Conservation (phyloP, 2,888 invertebrate species). For the Noctua janthina region DNA sequence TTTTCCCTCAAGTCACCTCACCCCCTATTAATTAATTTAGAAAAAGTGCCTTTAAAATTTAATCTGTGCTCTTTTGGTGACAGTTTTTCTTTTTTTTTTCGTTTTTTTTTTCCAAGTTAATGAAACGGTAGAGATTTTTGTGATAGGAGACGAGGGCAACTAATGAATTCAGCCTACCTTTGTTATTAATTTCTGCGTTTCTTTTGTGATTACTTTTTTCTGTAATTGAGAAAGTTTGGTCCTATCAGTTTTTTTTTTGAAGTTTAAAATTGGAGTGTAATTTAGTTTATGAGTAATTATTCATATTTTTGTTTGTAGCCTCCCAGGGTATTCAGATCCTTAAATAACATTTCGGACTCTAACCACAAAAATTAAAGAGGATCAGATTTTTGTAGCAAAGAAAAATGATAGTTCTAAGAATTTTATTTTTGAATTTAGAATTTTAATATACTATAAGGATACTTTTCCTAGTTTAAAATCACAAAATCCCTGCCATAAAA, state of each 20-base stretch:
- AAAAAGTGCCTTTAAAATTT: conserved; percentile 88
- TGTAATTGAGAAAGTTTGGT: conserved; percentile 67
- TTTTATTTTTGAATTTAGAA: neutral
- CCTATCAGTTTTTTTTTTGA: conserved; percentile 27
- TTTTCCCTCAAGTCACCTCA: conserved; percentile 84
- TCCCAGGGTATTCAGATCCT: neutral
- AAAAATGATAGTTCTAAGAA: neutral
- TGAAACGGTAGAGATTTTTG: conserved; percentile 87
- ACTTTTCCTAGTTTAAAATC: neutral
- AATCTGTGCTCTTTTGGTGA: conserved; percentile 86
- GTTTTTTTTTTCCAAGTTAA: conserved; percentile 75
- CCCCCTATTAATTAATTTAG: conserved; percentile 87
- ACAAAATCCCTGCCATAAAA: neutral
- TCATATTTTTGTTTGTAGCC: neutral
- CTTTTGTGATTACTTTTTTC: conserved; percentile 63
- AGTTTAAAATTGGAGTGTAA: conserved; percentile 38
- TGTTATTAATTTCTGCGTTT: conserved; percentile 74
- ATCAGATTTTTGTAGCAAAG: neutral
- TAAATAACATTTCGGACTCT: neutral
- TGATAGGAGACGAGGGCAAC: conserved; percentile 78
- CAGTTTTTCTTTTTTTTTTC: conserved; percentile 77
- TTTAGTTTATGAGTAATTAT: conserved; percentile 31
- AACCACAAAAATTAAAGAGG: neutral
- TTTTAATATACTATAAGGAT: too few relatives aligned
- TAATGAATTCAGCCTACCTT: conserved; percentile 77